phyloP scores from a whole-genome alignment of 2,888 invertebrate species.

The Dysmachus trigonus region DNA sequence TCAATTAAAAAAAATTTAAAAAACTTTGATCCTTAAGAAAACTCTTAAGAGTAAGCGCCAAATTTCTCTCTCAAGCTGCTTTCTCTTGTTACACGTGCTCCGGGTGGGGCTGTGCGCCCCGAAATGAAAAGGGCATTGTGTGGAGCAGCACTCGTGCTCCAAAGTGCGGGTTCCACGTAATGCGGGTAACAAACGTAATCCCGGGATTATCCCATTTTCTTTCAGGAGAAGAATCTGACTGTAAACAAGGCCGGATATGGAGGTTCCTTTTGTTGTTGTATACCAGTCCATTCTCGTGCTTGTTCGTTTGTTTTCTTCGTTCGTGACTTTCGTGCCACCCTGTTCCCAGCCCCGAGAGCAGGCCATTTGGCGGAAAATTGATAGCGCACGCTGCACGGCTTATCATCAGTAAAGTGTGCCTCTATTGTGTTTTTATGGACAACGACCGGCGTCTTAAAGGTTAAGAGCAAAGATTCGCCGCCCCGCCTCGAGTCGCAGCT shows the following conservation, averaged over 20 bases:
- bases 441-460: not conserved
- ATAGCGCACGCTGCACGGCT: not conserved
- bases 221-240: not conserved
- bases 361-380: not conserved
- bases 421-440: not conserved
- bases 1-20: not conserved
- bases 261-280: not conserved
- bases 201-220: not conserved
- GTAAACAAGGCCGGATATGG: not conserved
- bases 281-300: not conserved
- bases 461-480: not conserved
- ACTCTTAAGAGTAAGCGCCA: not conserved
- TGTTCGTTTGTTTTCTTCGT: not conserved
- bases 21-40: not conserved
- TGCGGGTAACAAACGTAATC: not conserved
- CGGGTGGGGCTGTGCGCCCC: not conserved
- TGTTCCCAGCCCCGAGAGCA: not conserved
- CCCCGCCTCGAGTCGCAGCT: not conserved
- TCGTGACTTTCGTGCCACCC: not conserved
- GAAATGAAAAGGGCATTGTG: not conserved
- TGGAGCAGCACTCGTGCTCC: not conserved
- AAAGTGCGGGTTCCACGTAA: not conserved
- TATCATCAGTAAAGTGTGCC: not conserved
- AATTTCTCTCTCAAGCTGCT: not conserved
- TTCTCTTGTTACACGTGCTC: not conserved